phyloP scores from a whole-genome alignment of 2,888 invertebrate species.

The Rhogogaster chlorosoma region DNA sequence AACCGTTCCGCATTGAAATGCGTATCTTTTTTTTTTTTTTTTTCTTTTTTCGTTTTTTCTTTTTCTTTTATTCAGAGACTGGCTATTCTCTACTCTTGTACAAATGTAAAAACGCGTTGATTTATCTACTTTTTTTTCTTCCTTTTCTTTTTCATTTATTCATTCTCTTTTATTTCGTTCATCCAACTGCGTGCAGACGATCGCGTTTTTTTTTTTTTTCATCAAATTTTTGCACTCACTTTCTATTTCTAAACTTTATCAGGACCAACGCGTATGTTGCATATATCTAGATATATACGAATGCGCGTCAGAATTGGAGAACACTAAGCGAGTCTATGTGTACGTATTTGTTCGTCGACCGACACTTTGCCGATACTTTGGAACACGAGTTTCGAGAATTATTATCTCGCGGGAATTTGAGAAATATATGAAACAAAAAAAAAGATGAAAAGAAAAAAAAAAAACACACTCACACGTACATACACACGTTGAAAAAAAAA shows the following conservation, averaged over 20 bases:
- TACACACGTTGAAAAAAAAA: background rate
- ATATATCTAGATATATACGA: background rate
- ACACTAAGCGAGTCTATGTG: background rate
- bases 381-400: background rate
- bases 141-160: slow-evolving; percentile 1
- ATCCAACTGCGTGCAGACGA: background rate
- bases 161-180: background rate
- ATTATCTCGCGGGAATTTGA: slow-evolving; percentile 52
- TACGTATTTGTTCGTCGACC: background rate
- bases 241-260: slow-evolving; percentile 7
- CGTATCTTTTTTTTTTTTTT: background rate
- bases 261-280: background rate
- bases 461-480: background rate
- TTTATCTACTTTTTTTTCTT: background rate
- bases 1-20: slow-evolving; percentile 38
- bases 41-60: background rate
- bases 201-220: background rate
- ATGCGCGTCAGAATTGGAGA: background rate
- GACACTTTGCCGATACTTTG: slow-evolving; percentile 28
- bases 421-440: slow-evolving; percentile 56
- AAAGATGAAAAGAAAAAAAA: slow-evolving; percentile 25
- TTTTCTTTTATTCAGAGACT: slow-evolving; percentile 23
- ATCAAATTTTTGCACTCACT: slow-evolving; percentile 33
- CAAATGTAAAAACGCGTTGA: background rate
- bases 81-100: background rate